Percentiles rank a stretch among this genome's conserved stretches.
Evolutionary conservation across 2,888 invertebrate species (phyloP).

Genomic region (Drosophila kambysellisi): DNA sequence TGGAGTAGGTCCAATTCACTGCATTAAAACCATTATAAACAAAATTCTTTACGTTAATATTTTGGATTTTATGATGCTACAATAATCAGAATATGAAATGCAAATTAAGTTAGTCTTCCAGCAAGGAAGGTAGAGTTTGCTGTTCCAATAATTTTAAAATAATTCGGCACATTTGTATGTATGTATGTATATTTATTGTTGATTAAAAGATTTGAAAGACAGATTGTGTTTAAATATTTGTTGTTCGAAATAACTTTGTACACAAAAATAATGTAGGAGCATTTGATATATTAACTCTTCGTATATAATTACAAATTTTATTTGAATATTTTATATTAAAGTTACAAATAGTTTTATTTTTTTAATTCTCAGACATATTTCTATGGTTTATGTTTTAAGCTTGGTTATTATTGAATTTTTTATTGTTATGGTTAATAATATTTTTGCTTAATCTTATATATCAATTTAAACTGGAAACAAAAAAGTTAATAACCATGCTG

Average conservation of each 20-base stretch:
- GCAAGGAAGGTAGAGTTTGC: not conserved
- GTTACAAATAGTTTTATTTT: not conserved
- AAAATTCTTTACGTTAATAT: not conserved
- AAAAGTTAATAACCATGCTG: slow-evolving; percentile 90
- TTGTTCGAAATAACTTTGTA: not conserved
- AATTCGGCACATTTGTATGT: not conserved
- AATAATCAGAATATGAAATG: too few relatives aligned
- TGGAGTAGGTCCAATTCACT: not conserved
- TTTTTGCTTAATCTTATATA: not conserved
- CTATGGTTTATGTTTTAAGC: not conserved
- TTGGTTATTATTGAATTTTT: not conserved
- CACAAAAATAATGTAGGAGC: not conserved
- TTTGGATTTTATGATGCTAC: not conserved
- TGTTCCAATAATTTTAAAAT: not conserved
- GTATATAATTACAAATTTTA: not conserved
- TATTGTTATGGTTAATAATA: not conserved
- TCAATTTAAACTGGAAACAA: not conserved
- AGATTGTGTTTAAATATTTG: not conserved
- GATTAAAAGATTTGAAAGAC: not conserved
- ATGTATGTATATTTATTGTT: not conserved
- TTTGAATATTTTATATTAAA: not conserved
- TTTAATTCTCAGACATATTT: not conserved
- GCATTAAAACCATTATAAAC: not conserved
- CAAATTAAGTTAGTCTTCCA: too few relatives aligned
- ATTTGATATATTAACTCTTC: not conserved